These are phyloP conservation scores for Tamias sibiricus DNA, from an alignment of 2,113 vertebrate species.

Conservation along the genomic window DNA sequence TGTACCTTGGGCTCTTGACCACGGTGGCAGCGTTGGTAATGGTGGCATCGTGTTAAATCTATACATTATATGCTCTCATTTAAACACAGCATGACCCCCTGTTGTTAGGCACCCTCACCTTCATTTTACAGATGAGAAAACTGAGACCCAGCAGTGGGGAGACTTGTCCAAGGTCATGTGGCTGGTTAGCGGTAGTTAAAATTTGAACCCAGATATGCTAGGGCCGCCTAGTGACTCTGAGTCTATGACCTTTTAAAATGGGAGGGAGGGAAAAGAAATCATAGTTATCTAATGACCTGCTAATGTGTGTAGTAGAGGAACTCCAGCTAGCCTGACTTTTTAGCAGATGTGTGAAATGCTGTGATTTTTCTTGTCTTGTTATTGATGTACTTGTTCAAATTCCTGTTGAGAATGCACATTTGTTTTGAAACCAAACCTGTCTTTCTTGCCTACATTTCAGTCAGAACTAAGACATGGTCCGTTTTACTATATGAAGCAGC, in stretches of 20 bases:
- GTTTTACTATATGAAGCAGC: conserved; percentile 99
- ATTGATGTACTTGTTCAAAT: conserved; percentile 77
- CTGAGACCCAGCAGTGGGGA: background rate
- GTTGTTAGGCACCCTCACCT: background rate
- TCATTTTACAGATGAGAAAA: conserved; percentile 81
- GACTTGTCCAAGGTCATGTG: background rate
- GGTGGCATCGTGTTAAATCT: background rate
- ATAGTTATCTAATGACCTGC: background rate
- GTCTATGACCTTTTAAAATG: background rate
- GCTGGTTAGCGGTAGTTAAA: background rate
- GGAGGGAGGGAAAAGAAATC: background rate
- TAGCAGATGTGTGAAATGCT: conserved; percentile 71
- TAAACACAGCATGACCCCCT: background rate
- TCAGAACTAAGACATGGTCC: conserved; percentile 99
- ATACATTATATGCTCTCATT: accelerated
- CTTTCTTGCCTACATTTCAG: conserved; percentile 99
- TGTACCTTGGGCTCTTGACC: background rate
- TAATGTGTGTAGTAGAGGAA: background rate
- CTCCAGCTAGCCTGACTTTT: background rate
- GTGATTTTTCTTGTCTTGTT: conserved; percentile 84
- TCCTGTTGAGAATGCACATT: conserved; percentile 87
- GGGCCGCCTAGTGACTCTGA: background rate
- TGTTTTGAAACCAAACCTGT: conserved; percentile 98
- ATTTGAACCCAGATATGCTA: background rate
- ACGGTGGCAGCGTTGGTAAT: background rate